Evolutionary conservation across 2,888 invertebrate species (phyloP).

Genomic region (Labia minor): DNA sequence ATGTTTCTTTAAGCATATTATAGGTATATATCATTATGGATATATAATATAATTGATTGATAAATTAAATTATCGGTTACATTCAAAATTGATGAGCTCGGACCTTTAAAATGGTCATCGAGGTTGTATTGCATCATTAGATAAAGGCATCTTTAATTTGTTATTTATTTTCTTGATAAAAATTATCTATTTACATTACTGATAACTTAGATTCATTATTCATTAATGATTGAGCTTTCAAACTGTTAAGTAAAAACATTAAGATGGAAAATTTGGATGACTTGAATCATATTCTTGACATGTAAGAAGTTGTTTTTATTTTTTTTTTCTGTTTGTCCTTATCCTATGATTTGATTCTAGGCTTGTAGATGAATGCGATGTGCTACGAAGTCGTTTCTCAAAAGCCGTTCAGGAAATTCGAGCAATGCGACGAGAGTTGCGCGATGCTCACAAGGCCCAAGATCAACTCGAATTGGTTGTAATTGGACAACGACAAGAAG

Average conservation of each 20-base stretch:
- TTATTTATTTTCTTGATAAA: neutral
- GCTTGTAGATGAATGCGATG: conserved; percentile 68
- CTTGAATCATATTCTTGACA: neutral
- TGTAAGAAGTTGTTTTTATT: neutral
- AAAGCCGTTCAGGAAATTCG: conserved; percentile 74
- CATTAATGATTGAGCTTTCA: neutral
- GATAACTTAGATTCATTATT: neutral
- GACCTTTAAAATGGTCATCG: neutral
- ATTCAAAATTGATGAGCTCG: too few relatives aligned
- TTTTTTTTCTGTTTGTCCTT: neutral
- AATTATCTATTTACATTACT: neutral
- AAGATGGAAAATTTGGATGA: neutral
- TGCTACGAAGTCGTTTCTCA: conserved; percentile 63
- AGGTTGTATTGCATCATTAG: neutral
- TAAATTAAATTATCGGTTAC: too few relatives aligned
- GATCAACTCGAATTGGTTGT: conserved; percentile 72
- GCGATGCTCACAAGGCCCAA: conserved; percentile 66
- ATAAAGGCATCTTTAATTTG: neutral
- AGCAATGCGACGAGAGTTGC: conserved; percentile 67
- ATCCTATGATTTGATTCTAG: conserved; percentile 33
- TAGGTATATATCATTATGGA: too few relatives aligned
- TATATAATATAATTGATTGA: too few relatives aligned
- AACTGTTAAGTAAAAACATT: neutral
- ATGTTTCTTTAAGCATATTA: too few relatives aligned
- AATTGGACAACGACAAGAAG: conserved; percentile 59